Evolutionary conservation across 1,140 invertebrate genomes (phyloP).

Genomic region (Drosophila takahashii): DNA sequence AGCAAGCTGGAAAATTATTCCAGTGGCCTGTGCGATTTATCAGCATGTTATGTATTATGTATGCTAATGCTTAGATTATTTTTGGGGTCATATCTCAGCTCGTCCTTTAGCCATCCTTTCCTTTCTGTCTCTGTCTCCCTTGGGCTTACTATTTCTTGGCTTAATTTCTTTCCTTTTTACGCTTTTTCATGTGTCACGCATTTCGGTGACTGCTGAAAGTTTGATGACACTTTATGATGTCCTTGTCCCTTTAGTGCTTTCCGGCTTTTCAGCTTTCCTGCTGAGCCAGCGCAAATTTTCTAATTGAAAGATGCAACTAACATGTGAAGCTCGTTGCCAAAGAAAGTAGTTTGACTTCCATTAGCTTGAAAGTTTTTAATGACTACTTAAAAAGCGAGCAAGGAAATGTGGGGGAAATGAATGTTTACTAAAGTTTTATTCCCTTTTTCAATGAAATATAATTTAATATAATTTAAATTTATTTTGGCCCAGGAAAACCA

Average conservation of each 20-base stretch:
- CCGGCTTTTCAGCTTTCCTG: conserved; percentile 62
- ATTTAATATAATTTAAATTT: background rate
- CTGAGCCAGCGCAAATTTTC: conserved; percentile 53
- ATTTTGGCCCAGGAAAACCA: background rate
- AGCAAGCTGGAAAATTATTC: conserved; percentile 32
- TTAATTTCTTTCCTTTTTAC: background rate
- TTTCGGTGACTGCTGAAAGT: conserved; percentile 7
- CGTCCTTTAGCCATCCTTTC: background rate
- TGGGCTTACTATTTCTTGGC: conserved; percentile 17
- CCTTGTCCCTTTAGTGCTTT: conserved; percentile 70
- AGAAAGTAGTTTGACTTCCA: conserved; percentile 56
- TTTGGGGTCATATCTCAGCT: conserved; percentile 9
- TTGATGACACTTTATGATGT: conserved; percentile 37
- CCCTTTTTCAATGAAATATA: background rate
- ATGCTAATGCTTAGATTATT: conserved; percentile 37
- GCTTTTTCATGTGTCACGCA: conserved; percentile 21
- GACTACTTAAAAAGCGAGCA: background rate
- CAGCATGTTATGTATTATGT: conserved; percentile 36
- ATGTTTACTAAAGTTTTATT: background rate
- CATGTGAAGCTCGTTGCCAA: conserved; percentile 32
- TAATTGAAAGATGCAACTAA: conserved; percentile 56
- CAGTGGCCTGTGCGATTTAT: conserved; percentile 19
- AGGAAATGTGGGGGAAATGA: background rate
- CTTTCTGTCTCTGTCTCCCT: background rate
- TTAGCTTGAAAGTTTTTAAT: conserved; percentile 58